phyloP scores from a whole-genome alignment of 2,113 vertebrate genomes.

The Vidua macroura region DNA sequence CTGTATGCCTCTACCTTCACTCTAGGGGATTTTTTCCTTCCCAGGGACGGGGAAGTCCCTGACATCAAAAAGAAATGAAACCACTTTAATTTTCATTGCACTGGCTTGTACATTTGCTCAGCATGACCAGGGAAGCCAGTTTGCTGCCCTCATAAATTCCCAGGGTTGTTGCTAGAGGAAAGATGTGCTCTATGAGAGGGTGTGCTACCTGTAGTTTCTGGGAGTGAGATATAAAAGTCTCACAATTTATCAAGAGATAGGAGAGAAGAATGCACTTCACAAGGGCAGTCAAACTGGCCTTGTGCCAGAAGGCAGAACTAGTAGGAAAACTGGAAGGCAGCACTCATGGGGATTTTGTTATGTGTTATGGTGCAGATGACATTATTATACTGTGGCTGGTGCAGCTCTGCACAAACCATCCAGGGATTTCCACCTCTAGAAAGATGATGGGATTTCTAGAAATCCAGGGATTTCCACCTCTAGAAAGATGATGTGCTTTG shows the following conservation, averaged over 20 bases:
- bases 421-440: not conserved
- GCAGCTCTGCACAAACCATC: not conserved
- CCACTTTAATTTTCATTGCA: not conserved
- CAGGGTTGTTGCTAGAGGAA: not conserved
- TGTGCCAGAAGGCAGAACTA: not conserved
- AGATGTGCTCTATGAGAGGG: not conserved
- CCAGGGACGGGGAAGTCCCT: not conserved
- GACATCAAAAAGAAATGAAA: not conserved
- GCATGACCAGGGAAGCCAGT: not conserved
- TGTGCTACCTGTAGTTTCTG: not conserved
- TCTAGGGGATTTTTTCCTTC: not conserved
- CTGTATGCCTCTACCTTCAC: not conserved
- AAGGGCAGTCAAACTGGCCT: not conserved
- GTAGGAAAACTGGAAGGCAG: not conserved
- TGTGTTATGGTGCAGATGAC: not conserved
- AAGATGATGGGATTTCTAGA: not conserved
- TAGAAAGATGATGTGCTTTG: not conserved
- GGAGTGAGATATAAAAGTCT: not conserved
- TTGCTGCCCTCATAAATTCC: not conserved
- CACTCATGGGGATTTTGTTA: not conserved
- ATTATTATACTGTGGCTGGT: not conserved
- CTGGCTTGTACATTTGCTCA: not conserved
- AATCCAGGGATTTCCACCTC: not conserved
- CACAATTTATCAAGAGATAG: not conserved
- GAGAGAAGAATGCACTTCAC: not conserved